Evolutionary conservation across 2,113 vertebrate genomes (phyloP).

Genomic region (Pitta sordida): DNA sequence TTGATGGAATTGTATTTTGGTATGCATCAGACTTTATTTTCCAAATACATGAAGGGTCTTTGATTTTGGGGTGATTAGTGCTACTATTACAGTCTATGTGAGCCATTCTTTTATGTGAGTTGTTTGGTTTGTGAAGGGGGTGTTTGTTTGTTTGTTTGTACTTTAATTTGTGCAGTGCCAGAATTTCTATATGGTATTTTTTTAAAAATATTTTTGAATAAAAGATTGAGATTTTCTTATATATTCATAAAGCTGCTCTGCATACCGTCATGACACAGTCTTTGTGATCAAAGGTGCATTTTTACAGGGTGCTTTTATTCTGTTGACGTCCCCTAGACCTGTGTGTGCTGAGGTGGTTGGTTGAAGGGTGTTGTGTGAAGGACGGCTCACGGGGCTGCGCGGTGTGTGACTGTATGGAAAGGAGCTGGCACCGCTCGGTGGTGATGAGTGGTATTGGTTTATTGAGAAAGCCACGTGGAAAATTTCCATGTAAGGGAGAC

Average conservation of each 20-base stretch:
- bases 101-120: not conserved
- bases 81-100: not conserved
- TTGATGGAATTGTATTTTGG: not conserved
- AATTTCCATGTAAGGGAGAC: constrained; percentile 44
- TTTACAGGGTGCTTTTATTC: not conserved
- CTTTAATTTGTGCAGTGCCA: not conserved
- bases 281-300: constrained; percentile 14
- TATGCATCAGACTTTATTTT: not conserved
- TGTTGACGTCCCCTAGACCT: not conserved
- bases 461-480: not conserved
- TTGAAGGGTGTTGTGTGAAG: not conserved
- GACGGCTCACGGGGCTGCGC: not conserved
- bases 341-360: not conserved
- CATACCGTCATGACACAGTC: not conserved
- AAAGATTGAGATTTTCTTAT: not conserved
- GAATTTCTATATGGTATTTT: not conserved
- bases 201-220: not conserved
- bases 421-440: constrained; percentile 29
- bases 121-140: too few species aligned
- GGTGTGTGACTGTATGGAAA: not conserved
- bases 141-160: not conserved
- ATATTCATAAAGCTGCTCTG: not conserved
- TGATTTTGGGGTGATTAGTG: not conserved
- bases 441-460: not conserved
- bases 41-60: not conserved